A percentile compares a stretch with the other conserved stretches of the same genome.
Conservation (phyloP, 2,113 vertebrate genomes). For the Elgaria multicarinata region DNA sequence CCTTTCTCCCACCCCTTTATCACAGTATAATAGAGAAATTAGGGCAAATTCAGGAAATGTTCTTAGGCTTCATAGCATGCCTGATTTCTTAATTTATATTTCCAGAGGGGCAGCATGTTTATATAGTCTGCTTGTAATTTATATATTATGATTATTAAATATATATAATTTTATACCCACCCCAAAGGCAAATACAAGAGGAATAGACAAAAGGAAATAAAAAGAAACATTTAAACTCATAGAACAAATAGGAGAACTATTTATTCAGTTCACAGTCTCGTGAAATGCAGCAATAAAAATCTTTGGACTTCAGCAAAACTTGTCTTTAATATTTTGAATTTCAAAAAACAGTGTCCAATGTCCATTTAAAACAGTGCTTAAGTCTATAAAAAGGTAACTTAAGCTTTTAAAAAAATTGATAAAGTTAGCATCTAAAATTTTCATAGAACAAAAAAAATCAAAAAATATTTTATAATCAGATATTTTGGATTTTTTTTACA, state of each 20-base stretch:
- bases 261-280: slow-evolving; percentile 95
- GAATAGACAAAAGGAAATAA: slow-evolving; percentile 48
- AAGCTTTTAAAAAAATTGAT: slow-evolving; percentile 75
- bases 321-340: slow-evolving; percentile 80
- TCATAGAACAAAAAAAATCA: slow-evolving; percentile 67
- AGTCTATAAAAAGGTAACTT: slow-evolving; percentile 80
- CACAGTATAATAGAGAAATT: background rate
- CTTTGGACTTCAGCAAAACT: slow-evolving; percentile 97
- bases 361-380: slow-evolving; percentile 81
- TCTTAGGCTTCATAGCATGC: background rate
- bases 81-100: slow-evolving; percentile 11
- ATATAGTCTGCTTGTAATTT: background rate
- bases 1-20: no score
- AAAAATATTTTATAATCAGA: slow-evolving; percentile 81
- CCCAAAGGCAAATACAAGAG: slow-evolving; percentile 50
- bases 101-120: background rate
- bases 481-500: slow-evolving; percentile 85
- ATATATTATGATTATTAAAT: slow-evolving; percentile 22
- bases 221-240: slow-evolving; percentile 70
- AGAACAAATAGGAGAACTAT: slow-evolving; percentile 87
- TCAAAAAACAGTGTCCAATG: slow-evolving; percentile 80
- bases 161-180: background rate
- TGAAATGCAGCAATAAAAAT: slow-evolving; percentile 99
- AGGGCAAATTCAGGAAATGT: background rate
- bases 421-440: slow-evolving; percentile 77